Base-by-base conservation (phyloP, 1,140 invertebrate genomes). In the Cataglyphis hispanica region DNA sequence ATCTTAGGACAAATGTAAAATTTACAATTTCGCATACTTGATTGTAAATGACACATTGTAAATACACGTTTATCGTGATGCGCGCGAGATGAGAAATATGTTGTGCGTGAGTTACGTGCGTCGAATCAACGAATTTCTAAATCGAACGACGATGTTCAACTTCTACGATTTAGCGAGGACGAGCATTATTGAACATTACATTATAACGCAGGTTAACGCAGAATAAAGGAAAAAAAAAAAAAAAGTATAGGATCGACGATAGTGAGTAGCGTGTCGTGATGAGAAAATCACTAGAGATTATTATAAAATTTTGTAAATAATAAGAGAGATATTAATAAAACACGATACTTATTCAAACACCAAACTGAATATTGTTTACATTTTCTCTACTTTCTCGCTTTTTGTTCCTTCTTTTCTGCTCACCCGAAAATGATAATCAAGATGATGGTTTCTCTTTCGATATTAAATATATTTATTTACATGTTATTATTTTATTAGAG, bases 221-320 rank as follows among this genome's bases (percentile, higher is more conserved):
- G 75, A 87, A 85, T 60, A 80, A 85, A 81, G 34, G 63, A 87
- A 46, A 88, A 77, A 84, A 67, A 87, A 46, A 88, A 77, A 84
- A 84, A 91, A 90, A 89, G 81, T 90, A 89, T 89, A 88, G 85
- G 86, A 92, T 87, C 84, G 92, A 86, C 74, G 88, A 92, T 94
- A 94, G 92, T 89, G 85, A 92, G 92, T 95, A 95, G 93, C 67
- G 91, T 93, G 91, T 91, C 91, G 91, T 80, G 91, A 87, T 92
- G 91, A 89, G 58, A 85, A 92, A 92, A 93, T 93, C 50, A 50
- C 67, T 95, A 95, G 94, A 95, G 92, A 94, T 95, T 95, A 95
- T 94, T 94, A 95, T 93, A 91, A 93, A 94, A 91, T 94, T 95
- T 95, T 95, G 94, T 95, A 95, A 95, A 95, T 95, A 95, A 94